Conservation (phyloP, 2,797 vertebrate species). For the Betta splendens region DNA sequence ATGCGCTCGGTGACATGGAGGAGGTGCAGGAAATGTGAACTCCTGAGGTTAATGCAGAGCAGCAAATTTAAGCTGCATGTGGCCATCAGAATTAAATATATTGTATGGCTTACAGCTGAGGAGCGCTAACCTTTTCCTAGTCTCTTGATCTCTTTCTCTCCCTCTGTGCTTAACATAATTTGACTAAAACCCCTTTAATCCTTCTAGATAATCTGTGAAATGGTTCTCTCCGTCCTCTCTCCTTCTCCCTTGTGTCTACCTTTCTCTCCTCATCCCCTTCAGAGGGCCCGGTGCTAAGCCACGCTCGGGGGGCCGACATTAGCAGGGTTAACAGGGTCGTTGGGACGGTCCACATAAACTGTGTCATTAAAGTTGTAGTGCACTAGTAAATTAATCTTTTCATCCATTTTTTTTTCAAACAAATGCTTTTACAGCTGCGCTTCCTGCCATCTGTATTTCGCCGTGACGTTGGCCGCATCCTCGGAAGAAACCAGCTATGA, state of each 20-base stretch:
- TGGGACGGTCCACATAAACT: constrained; percentile 66
- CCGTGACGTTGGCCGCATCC: constrained; percentile 31
- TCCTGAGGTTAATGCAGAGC: constrained; percentile 24
- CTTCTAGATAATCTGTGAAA: constrained; percentile 86
- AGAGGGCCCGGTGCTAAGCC: constrained; percentile 67
- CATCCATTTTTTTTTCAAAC: constrained; percentile 72
- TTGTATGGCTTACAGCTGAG: constrained; percentile 84
- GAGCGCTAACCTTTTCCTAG: constrained; percentile 80
- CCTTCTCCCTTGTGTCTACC: constrained; percentile 80
- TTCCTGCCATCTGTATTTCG: constrained; percentile 66
- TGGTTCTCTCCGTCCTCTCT: constrained; percentile 79
- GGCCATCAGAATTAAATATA: constrained; percentile 81
- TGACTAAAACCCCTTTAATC: constrained; percentile 86
- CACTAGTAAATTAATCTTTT: constrained; percentile 81
- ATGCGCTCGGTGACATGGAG: constrained; percentile 9
- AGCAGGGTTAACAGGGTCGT: constrained; percentile 71
- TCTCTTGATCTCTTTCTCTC: constrained; percentile 83
- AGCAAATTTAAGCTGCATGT: constrained; percentile 55
- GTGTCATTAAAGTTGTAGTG: constrained; percentile 79
- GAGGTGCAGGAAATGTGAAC: constrained; percentile 4
- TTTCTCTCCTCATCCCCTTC: constrained; percentile 64
- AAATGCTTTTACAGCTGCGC: constrained; percentile 75
- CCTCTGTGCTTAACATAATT: constrained; percentile 85
- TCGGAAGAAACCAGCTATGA: constrained; percentile 26
- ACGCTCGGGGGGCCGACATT: constrained; percentile 57